Evolutionary conservation across 2,888 invertebrate genomes (phyloP), one percentile per base, ranked within the genome.

Genomic region (Panzeria rudis): DNA sequence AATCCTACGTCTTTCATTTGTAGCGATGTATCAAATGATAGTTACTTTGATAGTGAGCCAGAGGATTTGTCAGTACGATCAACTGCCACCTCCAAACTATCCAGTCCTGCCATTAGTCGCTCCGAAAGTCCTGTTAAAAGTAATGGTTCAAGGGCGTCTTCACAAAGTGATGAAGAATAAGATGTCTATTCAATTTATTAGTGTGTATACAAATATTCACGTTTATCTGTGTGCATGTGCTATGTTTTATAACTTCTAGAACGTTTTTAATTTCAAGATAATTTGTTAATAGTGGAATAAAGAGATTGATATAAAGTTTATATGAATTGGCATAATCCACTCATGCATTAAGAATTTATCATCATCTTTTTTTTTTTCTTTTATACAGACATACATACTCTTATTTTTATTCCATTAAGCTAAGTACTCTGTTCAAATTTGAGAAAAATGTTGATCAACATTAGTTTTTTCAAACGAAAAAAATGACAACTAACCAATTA

Each of bases 41-140:
- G 87, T 87, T 89, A 88, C 56, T 90, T 89, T 68, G 91, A 91
- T 71, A 92, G 92, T 71, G 91, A 92, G 85, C 92, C 92, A 13
- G 92, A 92, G 86, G 92, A 92, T 86, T 87, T 92, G 41, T 92
- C 92, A 3, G 89, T 91, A 3, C 90, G 90, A 8, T 91, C 90
- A 17, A 87, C 87, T 83, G 87, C 87, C 81, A 87, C 87, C 20
- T 90, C 89, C 1, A 90, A 90, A 83, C 75, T 88, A 23, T 89
- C 88, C 4, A 89, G 88, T 80, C 86, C 88, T 29, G 72, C 86
- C 13, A 88, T 88, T 72, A 90, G 90, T 83, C 87, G 89, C 69
- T 90, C 89, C 0, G 90, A 90, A 73, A 90, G 89, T 56, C 90
- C 89, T n/a, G 86, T 87, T 23, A 89, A 90, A 77, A 89, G 86